Conservation (phyloP, 2,888 invertebrate genomes). For the Oscheius sp. region DNA sequence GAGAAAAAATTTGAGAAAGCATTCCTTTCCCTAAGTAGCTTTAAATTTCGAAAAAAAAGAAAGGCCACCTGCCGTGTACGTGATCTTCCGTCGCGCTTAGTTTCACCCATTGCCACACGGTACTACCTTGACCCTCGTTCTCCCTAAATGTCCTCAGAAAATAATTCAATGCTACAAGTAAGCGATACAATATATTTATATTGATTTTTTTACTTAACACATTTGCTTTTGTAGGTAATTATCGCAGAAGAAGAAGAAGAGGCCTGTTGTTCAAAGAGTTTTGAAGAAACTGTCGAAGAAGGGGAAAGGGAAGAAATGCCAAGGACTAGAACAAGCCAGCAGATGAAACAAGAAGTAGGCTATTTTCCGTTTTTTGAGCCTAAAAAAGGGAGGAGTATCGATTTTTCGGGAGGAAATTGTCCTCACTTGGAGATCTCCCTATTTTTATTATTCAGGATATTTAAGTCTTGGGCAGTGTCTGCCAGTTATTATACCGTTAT, state of each 20-base stretch:
- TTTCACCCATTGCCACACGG: not conserved
- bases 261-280: not conserved
- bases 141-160: not conserved
- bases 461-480: no score
- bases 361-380: not conserved
- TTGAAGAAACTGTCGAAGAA: not conserved
- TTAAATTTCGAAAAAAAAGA: no score
- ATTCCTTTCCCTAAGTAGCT: not conserved
- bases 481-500: no score
- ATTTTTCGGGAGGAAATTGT: not conserved
- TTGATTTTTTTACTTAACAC: not conserved
- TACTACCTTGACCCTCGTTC: not conserved
- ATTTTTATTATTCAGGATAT: no score
- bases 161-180: not conserved
- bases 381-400: not conserved
- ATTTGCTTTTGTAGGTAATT: not conserved
- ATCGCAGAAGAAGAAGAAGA: not conserved
- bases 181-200: not conserved
- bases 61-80: no score
- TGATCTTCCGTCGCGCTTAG: not conserved
- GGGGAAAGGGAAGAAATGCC: slow-evolving; percentile 1
- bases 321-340: not conserved
- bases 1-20: not conserved
- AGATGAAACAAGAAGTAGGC: not conserved
- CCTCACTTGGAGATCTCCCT: no score